These are phyloP conservation scores for Aspiorhynchus laticeps DNA, from an alignment of 2,113 vertebrate genomes.

Conservation along the genomic window DNA sequence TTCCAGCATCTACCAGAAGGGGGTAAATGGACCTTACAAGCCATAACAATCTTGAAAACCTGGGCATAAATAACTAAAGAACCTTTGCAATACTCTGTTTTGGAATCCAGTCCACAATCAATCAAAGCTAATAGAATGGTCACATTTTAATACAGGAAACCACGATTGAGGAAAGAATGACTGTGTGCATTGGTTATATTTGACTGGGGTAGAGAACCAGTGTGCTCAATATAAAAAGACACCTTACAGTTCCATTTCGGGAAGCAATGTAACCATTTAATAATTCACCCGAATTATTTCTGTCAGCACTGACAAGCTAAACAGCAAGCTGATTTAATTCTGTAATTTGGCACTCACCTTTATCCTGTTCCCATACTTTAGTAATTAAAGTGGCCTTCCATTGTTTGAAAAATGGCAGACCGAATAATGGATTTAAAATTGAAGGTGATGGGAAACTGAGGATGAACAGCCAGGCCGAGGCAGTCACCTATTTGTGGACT, in stretches of 20 bases:
- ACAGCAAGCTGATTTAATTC: slow-evolving; percentile 76
- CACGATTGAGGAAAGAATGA: background rate
- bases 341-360: slow-evolving; percentile 77
- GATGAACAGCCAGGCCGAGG: slow-evolving; percentile 50
- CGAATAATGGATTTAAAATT: slow-evolving; percentile 75
- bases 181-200: background rate
- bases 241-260: background rate
- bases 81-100: too few species aligned
- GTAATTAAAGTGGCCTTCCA: slow-evolving; percentile 73
- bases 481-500: slow-evolving; percentile 49
- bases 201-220: slow-evolving; percentile 39
- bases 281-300: slow-evolving; percentile 80
- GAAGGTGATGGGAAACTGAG: slow-evolving; percentile 69
- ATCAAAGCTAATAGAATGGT: too few species aligned
- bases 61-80: too few species aligned
- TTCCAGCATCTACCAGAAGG: too few species aligned
- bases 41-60: too few species aligned
- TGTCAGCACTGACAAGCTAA: slow-evolving; percentile 78
- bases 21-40: too few species aligned
- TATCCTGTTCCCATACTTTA: slow-evolving; percentile 72
- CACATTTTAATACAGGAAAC: too few species aligned
- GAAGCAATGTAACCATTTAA: slow-evolving; percentile 68
- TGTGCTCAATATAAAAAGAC: background rate
- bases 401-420: slow-evolving; percentile 70
- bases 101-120: too few species aligned